Percentiles rank a stretch among this genome's conserved stretches.
Conservation (phyloP, 2,888 invertebrate species). For the Tenthredo scrophulariae region DNA sequence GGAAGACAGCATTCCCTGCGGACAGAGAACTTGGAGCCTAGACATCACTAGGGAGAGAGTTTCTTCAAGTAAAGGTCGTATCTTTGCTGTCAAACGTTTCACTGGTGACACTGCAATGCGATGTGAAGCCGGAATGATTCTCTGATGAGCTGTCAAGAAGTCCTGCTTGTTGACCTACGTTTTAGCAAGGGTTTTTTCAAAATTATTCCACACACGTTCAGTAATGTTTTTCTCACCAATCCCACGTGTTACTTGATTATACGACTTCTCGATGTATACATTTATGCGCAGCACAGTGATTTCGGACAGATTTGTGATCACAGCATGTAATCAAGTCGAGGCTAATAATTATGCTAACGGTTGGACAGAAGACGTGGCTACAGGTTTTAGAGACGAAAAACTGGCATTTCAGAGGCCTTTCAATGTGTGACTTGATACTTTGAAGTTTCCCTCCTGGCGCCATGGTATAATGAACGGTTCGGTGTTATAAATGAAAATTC, state of each 20-base stretch:
- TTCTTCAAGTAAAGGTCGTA: constrained; percentile 70
- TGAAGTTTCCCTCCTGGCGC: background rate
- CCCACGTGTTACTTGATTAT: background rate
- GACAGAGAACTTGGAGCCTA: constrained; percentile 37
- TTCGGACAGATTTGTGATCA: background rate
- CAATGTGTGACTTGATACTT: constrained; percentile 1
- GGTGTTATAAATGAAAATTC: background rate
- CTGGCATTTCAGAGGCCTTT: background rate
- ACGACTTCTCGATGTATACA: background rate
- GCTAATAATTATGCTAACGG: constrained; percentile 17
- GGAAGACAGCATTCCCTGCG: constrained; percentile 30
- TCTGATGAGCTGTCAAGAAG: constrained; percentile 71
- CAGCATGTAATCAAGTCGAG: background rate
- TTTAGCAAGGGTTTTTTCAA: constrained; percentile 58
- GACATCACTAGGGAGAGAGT: constrained; percentile 27
- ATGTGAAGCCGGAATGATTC: constrained; percentile 71
- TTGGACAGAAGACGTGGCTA: background rate
- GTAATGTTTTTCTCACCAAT: background rate
- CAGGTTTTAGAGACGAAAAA: background rate
- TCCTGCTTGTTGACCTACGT: constrained; percentile 72
- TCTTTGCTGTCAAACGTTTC: constrained; percentile 69
- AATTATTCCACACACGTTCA: background rate
- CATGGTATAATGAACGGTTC: background rate
- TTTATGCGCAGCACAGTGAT: background rate
- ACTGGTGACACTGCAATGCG: constrained; percentile 67